Conservation (phyloP, 2,888 invertebrate genomes). For the Eurytoma californica region DNA sequence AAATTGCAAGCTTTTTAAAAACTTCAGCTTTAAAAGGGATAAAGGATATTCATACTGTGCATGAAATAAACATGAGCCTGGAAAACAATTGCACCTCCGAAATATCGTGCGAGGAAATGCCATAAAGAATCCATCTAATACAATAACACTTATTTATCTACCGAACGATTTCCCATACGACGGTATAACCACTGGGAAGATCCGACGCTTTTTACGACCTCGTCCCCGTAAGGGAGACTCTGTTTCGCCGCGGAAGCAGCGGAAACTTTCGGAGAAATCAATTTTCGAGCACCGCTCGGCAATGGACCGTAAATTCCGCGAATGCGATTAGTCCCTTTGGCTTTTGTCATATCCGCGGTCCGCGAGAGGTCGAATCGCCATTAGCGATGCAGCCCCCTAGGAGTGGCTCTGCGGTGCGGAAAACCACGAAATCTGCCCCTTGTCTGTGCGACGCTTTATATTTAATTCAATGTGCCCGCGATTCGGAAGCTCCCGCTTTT, state of each 20-base stretch:
- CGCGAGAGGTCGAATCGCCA: conserved; percentile 16
- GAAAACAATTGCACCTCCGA: conserved; percentile 1
- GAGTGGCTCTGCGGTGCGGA: too few species aligned
- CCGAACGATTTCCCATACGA: conserved; percentile 23
- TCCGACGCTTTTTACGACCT: conserved; percentile 33
- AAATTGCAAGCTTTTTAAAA: too few species aligned
- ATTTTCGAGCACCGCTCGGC: conserved; percentile 26
- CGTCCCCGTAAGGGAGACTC: background rate
- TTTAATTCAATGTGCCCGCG: conserved; percentile 68
- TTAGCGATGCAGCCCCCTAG: conserved; percentile 37
- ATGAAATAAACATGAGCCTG: background rate
- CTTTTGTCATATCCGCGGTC: conserved; percentile 11
- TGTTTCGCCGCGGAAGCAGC: conserved; percentile 16
- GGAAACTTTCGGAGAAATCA: conserved; percentile 36
- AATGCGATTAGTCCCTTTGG: conserved; percentile 35
- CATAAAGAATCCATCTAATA: background rate
- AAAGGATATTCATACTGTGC: background rate
- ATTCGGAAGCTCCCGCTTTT: background rate
- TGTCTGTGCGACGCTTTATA: conserved; percentile 61
- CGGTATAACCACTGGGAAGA: background rate
- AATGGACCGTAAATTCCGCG: conserved; percentile 25
- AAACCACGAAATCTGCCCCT: conserved; percentile 23
- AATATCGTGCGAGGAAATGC: background rate
- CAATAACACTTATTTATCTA: conserved; percentile 32
- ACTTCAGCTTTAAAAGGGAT: background rate